Conservation (phyloP, 2,888 invertebrate genomes). For the Melanotus villosus region DNA sequence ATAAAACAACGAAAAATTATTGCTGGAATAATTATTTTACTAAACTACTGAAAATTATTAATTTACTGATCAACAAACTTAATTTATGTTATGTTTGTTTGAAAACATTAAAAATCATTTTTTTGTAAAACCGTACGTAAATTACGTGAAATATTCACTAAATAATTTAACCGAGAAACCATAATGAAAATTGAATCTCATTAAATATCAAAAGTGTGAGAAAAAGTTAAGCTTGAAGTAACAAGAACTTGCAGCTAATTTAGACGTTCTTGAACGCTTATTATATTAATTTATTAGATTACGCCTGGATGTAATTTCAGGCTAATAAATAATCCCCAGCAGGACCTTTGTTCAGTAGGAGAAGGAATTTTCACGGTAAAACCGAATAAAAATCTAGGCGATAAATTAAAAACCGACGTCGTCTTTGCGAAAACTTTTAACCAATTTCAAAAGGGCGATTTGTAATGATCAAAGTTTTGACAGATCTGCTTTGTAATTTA, state of each 20-base stretch:
- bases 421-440: constrained; percentile 33
- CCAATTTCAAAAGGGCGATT: constrained; percentile 40
- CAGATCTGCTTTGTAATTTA: constrained; percentile 51
- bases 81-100: too few relatives aligned
- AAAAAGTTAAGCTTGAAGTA: constrained; percentile 3
- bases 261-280: constrained; percentile 22
- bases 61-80: too few relatives aligned
- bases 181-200: constrained; percentile 13
- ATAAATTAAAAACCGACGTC: constrained; percentile 37
- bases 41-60: too few relatives aligned
- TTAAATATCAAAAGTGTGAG: constrained; percentile 17
- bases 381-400: constrained; percentile 10
- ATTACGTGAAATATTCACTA: too few relatives aligned
- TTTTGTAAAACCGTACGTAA: too few relatives aligned
- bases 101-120: too few relatives aligned
- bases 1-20: too few relatives aligned
- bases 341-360: constrained; percentile 9
- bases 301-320: constrained; percentile 34
- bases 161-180: too few relatives aligned
- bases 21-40: too few relatives aligned
- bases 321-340: constrained; percentile 28
- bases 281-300: constrained; percentile 38
- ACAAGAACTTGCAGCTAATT: constrained; percentile 21
- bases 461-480: constrained; percentile 50
- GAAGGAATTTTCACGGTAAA: constrained; percentile 22